Evolutionary conservation across 2,888 invertebrate genomes (phyloP), one percentile per base, ranked within the genome.

Genomic region (Caenorhabditis becei): DNA sequence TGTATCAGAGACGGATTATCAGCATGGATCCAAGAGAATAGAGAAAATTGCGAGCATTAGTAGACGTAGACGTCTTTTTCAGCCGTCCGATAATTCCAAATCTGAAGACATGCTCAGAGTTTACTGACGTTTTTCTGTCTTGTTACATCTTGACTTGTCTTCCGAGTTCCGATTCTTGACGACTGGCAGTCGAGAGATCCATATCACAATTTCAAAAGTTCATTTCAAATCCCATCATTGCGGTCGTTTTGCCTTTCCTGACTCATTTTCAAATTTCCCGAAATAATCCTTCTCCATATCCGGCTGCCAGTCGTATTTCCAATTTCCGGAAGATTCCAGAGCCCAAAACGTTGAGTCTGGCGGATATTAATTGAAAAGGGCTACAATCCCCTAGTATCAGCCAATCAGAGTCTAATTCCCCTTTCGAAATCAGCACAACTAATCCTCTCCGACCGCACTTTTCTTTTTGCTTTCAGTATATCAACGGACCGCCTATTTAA

Each of bases 1-100:
- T 72, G 63, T 75, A 75, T 75, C 75, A 44, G 44, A 61, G 66
- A 41, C 20, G 66, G 66, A 75, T 75, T 75, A 75, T 75, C 75
- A 66, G 61, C 53, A 59, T 26, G 66, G 53, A 75, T 67, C 59
- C 61, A 18, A 53, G 59, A 75, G 66, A 66, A 75, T 66, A 66
- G 58, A 65, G 61, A 32, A 49, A 72, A 56, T 41, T 59, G 58
- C 47, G 65, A 35, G 75, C 66, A 54, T 66, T 66, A 66, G 66
- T 32, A 61, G 66, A 66, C 61, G 51, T 74, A 49, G 65, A 74
- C 32, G 51, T 63, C 54, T 44, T 74, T 74, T 65, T 59, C 41
- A 49, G 49, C 61, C 32, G 20, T 23, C 54, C 41, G 59, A 66
- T 75, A 66, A 75, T 61, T 51, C 61, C 24, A 53, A 44, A 44